Conservation (phyloP, 2,888 invertebrate species). For the Pachycephus smyrnensis region DNA sequence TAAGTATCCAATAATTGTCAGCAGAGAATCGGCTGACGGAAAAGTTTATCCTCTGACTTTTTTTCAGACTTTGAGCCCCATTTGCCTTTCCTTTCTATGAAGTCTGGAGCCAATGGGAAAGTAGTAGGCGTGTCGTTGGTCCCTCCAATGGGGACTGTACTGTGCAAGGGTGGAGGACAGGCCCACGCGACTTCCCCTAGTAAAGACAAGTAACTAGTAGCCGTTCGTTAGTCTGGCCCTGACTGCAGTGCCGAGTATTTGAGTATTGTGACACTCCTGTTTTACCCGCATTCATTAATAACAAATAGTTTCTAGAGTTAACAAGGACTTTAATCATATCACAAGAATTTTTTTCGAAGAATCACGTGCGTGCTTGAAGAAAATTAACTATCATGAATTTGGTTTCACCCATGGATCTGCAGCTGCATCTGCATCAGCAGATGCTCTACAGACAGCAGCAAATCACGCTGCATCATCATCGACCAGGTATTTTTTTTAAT, state of each 20-base stretch:
- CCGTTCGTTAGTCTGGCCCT: slow-evolving; percentile 1
- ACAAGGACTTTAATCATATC: background rate
- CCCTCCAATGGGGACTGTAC: background rate
- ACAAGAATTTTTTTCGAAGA: background rate
- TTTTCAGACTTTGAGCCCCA: background rate
- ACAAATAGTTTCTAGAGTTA: background rate
- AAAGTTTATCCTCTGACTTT: background rate
- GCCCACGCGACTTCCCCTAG: slow-evolving; percentile 10
- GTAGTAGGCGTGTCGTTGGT: background rate
- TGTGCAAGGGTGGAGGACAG: background rate
- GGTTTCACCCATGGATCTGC: slow-evolving; percentile 40
- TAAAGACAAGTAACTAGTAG: background rate
- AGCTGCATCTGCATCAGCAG: slow-evolving; percentile 42
- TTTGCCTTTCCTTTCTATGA: background rate
- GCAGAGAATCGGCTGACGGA: background rate
- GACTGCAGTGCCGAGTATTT: slow-evolving; percentile 1
- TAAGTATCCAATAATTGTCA: background rate
- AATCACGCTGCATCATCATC: slow-evolving; percentile 38
- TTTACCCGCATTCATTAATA: background rate
- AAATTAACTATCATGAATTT: slow-evolving; percentile 33
- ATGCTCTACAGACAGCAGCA: slow-evolving; percentile 45
- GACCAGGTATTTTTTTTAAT: slow-evolving; percentile 20
- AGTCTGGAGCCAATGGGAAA: background rate
- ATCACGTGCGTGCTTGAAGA: background rate
- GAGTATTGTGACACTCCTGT: background rate